phyloP scores from a whole-genome alignment of 1,140 invertebrate species.

The Drosophila bocqueti region DNA sequence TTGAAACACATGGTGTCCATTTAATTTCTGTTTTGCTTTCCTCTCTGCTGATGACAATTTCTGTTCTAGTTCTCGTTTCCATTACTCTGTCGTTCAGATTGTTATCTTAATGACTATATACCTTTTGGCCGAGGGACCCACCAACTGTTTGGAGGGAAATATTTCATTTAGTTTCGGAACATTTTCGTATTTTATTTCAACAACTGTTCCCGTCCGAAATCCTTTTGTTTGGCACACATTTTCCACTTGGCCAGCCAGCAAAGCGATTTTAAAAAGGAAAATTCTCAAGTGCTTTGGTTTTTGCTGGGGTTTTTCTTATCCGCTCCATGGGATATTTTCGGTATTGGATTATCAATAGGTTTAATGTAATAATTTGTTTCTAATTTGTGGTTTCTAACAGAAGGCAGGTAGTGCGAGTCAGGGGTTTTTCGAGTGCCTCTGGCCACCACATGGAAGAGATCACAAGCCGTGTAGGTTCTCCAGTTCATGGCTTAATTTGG shows the following conservation, averaged over 20 bases:
- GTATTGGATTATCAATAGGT: constrained; percentile 44
- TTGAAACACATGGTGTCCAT: constrained; percentile 73
- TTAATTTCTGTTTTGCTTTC: constrained; percentile 65
- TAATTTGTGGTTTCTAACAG: constrained; percentile 65
- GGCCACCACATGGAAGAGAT: constrained; percentile 35
- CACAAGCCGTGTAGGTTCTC: constrained; percentile 11
- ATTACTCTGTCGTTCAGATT: constrained; percentile 69
- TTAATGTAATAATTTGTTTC: constrained; percentile 66
- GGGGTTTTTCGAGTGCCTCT: constrained; percentile 29
- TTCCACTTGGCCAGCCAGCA: constrained; percentile 63
- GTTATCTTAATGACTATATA: constrained; percentile 83
- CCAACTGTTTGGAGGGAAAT: constrained; percentile 43
- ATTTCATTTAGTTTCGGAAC: constrained; percentile 73
- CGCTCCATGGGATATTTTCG: constrained; percentile 30
- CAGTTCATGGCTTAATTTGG: constrained; percentile 31
- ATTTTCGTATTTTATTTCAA: constrained; percentile 68
- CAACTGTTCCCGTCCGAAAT: constrained; percentile 59
- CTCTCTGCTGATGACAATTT: constrained; percentile 65
- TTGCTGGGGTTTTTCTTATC: constrained; percentile 33
- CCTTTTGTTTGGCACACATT: constrained; percentile 61
- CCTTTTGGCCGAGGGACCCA: constrained; percentile 48
- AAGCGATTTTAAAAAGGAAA: constrained; percentile 45
- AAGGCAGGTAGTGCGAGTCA: constrained; percentile 35
- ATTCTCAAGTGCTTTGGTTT: constrained; percentile 56
- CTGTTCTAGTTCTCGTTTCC: constrained; percentile 70